phyloP scores from a whole-genome alignment of 1,140 invertebrate genomes.

The Megathymus violae region DNA sequence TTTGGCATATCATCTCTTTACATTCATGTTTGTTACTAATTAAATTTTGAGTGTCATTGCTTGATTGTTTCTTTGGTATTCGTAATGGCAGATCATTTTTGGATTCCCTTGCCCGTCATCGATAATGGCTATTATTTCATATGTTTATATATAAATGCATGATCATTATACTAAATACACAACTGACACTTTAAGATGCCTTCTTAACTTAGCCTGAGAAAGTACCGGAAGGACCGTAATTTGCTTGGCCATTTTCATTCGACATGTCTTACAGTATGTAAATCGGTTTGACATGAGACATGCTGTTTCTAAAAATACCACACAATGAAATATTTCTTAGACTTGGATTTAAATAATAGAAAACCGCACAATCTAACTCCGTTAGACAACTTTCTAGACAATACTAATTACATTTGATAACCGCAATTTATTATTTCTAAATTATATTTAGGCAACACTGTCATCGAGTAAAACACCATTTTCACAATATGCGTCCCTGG shows the following conservation, averaged over 20 bases:
- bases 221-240: too few species aligned
- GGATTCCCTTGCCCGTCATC: background rate
- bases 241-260: background rate
- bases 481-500: too few species aligned
- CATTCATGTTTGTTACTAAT: slow-evolving; percentile 25
- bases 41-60: background rate
- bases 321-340: slow-evolving; percentile 23
- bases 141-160: background rate
- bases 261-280: background rate
- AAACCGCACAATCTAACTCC: slow-evolving; percentile 12
- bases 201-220: too few species aligned
- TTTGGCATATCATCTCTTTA: slow-evolving; percentile 32
- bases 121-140: background rate
- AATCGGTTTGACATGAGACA: too few species aligned
- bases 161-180: too few species aligned
- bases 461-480: background rate
- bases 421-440: slow-evolving; percentile 23
- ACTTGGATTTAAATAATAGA: slow-evolving; percentile 15
- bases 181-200: too few species aligned
- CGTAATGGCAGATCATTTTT: background rate
- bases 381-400: slow-evolving; percentile 23
- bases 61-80: slow-evolving; percentile 10
- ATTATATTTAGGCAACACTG: background rate
- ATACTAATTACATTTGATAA: slow-evolving; percentile 22
- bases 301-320: slow-evolving; percentile 10